phyloP scores from a whole-genome alignment of 2,113 vertebrate species.

The Entelurus aequoreus region DNA sequence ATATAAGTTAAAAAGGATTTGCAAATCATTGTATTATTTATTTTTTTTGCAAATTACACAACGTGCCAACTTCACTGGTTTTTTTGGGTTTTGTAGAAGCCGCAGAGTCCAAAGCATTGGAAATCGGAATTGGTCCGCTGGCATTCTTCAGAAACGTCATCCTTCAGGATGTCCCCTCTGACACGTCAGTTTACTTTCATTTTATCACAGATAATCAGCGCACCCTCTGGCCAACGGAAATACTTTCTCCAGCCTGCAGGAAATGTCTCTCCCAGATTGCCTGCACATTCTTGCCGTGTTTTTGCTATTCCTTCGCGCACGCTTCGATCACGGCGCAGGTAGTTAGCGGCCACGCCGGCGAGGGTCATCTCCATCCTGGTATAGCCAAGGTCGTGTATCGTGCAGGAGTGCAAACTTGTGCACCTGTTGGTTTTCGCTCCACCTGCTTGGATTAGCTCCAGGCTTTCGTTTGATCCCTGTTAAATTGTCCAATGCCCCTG shows the following conservation, averaged over 20 bases:
- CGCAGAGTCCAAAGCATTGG: constrained; percentile 69
- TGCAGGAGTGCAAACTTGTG: constrained; percentile 14
- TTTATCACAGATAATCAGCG: constrained; percentile 26
- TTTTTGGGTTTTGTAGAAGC: no score
- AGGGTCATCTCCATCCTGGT: constrained; percentile 88
- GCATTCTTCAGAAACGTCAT: constrained; percentile 90
- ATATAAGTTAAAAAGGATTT: no score
- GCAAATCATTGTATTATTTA: no score
- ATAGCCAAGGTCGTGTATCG: constrained; percentile 79
- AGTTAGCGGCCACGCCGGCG: constrained; percentile 87
- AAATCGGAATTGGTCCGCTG: constrained; percentile 82
- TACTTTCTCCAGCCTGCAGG: constrained; percentile 18
- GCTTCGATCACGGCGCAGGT: constrained; percentile 68
- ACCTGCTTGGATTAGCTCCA: constrained; percentile 9
- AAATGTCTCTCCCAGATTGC: constrained; percentile 4
- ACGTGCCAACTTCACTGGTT: no score
- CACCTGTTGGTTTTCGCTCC: constrained; percentile 15
- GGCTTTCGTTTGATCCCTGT: constrained; percentile 7
- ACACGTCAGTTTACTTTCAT: constrained; percentile 73
- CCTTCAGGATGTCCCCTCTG: constrained; percentile 89
- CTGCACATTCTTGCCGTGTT: constrained; percentile 11
- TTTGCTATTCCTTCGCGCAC: constrained; percentile 6
- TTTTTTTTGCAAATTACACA: no score
- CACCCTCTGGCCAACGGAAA: constrained; percentile 38
- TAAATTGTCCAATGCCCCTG: constrained; percentile 3